A percentile compares a stretch with the other conserved stretches of the same genome.
phyloP scores from a whole-genome alignment of 2,113 vertebrate species.

The Conger conger region DNA sequence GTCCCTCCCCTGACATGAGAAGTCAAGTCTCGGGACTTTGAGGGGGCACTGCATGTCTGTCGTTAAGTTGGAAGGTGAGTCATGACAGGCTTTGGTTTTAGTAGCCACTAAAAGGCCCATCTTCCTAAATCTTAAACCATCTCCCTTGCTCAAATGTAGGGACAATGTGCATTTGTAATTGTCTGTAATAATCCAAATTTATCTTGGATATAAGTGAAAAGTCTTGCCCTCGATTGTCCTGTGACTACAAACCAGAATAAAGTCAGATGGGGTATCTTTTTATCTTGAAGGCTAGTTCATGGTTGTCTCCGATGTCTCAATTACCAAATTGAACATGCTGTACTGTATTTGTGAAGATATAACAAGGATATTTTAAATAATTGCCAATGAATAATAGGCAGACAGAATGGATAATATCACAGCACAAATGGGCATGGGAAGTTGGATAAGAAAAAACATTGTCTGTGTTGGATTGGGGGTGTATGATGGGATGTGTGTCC shows the following conservation, averaged over 20 bases:
- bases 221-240: background rate
- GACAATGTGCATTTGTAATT: slow-evolving; percentile 60
- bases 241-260: background rate
- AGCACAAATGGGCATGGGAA: no score
- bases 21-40: slow-evolving; percentile 71
- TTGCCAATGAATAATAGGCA: no score
- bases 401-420: no score
- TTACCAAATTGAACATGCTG: background rate
- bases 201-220: slow-evolving; percentile 44
- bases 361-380: no score
- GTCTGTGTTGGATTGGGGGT: no score
- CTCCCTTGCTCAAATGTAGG: slow-evolving; percentile 43
- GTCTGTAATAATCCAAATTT: slow-evolving; percentile 63
- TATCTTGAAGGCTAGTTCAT: background rate
- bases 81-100: slow-evolving; percentile 60
- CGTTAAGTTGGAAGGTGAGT: slow-evolving; percentile 68
- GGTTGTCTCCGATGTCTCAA: background rate
- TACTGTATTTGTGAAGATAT: background rate
- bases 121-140: slow-evolving; percentile 57
- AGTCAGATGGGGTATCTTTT: background rate
- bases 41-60: slow-evolving; percentile 59
- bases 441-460: no score
- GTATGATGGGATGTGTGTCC: no score
- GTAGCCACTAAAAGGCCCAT: slow-evolving; percentile 53
- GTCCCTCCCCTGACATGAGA: slow-evolving; percentile 68